Evolutionary conservation across 1,140 invertebrate genomes (phyloP).

Genomic region (Globodera rostochiensis): DNA sequence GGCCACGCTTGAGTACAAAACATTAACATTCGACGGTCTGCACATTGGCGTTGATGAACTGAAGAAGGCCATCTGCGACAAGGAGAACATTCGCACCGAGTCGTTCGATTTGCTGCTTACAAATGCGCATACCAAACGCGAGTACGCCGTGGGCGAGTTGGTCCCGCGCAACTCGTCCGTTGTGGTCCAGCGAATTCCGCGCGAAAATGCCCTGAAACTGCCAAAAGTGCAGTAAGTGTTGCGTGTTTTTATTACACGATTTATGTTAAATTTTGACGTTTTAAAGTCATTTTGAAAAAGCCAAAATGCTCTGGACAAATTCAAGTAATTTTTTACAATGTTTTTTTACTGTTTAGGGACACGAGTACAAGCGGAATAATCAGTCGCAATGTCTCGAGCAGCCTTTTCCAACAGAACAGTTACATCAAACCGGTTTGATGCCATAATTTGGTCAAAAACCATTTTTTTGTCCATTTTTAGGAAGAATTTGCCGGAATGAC

Average conservation of each 20-base stretch:
- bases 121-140: slow-evolving; percentile 91
- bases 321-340: slow-evolving; percentile 20
- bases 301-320: background rate
- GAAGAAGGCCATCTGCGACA: slow-evolving; percentile 89
- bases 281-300: too few species aligned
- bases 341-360: slow-evolving; percentile 43
- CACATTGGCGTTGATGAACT: slow-evolving; percentile 91
- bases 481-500: slow-evolving; percentile 85
- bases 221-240: slow-evolving; percentile 66
- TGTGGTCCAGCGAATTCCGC: slow-evolving; percentile 87
- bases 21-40: slow-evolving; percentile 91
- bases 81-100: slow-evolving; percentile 85
- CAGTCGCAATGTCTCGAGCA: background rate
- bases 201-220: slow-evolving; percentile 70
- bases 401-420: slow-evolving; percentile 11
- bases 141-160: slow-evolving; percentile 74
- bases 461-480: slow-evolving; percentile 53
- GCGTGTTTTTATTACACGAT: background rate
- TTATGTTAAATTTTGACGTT: too few species aligned
- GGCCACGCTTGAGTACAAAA: slow-evolving; percentile 88
- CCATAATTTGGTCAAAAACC: slow-evolving; percentile 16
- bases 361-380: slow-evolving; percentile 55
- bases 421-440: slow-evolving; percentile 49
- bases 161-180: slow-evolving; percentile 96
- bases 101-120: slow-evolving; percentile 92